Evolutionary conservation across 2,888 invertebrate genomes (phyloP).

Genomic region (Ceratothoa steindachneri): DNA sequence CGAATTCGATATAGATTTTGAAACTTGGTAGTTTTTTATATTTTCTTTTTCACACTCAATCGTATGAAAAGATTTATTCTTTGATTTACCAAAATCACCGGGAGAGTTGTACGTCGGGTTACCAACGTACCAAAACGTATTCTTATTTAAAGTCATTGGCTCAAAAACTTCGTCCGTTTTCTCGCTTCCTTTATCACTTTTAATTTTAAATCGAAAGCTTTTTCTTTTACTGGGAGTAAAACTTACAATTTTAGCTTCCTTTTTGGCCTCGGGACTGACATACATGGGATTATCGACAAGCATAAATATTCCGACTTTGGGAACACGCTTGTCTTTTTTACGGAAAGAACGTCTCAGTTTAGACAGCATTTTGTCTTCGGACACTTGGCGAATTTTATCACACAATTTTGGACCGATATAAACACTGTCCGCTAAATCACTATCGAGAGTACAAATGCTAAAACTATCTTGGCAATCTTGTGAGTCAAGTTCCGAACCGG

Average conservation of each 20-base stretch:
- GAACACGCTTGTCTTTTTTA: constrained; percentile 29
- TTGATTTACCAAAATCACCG: neutral
- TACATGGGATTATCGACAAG: constrained; percentile 46
- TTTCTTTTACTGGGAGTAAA: constrained; percentile 7
- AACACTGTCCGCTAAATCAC: constrained; percentile 29
- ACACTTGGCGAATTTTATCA: constrained; percentile 30
- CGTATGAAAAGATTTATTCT: neutral
- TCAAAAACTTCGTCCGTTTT: neutral
- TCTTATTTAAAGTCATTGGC: neutral
- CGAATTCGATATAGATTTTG: constrained; percentile 10
- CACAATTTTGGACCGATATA: constrained; percentile 25
- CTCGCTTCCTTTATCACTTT: neutral
- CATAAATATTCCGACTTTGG: constrained; percentile 30
- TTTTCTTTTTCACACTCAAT: constrained; percentile 39
- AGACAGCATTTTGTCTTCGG: constrained; percentile 42
- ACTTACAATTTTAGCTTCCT: constrained; percentile 39
- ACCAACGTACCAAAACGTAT: constrained; percentile 25
- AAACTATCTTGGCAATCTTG: constrained; percentile 20
- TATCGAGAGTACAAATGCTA: constrained; percentile 30
- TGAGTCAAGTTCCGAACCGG: neutral
- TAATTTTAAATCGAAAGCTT: neutral
- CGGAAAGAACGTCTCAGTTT: constrained; percentile 41
- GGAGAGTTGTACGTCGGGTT: constrained; percentile 39
- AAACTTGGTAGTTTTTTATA: constrained; percentile 27
- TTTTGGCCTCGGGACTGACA: constrained; percentile 41